Conservation (phyloP, 2,888 invertebrate species). For the Clostera curtula region DNA sequence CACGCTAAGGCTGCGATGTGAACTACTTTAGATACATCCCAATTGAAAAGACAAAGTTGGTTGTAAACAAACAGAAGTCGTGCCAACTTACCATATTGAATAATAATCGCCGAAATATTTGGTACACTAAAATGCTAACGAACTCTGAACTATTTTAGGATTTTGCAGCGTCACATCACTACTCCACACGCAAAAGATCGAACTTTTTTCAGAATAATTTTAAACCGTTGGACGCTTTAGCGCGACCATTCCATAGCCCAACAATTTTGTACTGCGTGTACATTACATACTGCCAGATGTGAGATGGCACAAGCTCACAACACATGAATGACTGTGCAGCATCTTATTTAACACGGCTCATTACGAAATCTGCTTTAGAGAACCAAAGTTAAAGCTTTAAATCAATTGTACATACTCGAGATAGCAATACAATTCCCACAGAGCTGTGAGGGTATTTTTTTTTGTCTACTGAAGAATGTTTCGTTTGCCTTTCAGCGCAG, state of each 20-base stretch:
- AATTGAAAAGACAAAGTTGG: too few species aligned
- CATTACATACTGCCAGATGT: constrained; percentile 1
- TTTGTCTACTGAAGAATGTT: constrained; percentile 15
- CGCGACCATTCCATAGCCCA: constrained; percentile 18
- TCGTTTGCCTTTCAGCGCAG: constrained; percentile 20
- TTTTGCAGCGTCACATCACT: too few species aligned
- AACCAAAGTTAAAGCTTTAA: constrained; percentile 10
- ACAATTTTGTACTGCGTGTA: constrained; percentile 19
- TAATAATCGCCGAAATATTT: too few species aligned
- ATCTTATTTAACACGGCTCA: constrained; percentile 2
- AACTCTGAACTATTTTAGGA: too few species aligned
- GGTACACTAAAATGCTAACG: too few species aligned
- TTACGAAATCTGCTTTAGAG: constrained; percentile 19
- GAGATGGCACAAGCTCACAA: constrained; percentile 7
- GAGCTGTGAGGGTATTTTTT: constrained; percentile 4
- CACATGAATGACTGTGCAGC: constrained; percentile 18
- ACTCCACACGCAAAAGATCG: too few species aligned
- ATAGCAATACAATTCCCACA: background rate
- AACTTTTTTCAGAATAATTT: background rate
- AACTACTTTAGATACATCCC: too few species aligned
- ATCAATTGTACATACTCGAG: constrained; percentile 2
- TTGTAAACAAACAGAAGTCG: too few species aligned
- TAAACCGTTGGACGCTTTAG: constrained; percentile 5
- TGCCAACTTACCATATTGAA: too few species aligned
- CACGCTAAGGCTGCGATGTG: too few species aligned